Evolutionary conservation across 2,888 invertebrate genomes (phyloP), one percentile per base, ranked within the genome.

Genomic region (Eumacrocentrus americanus): DNA sequence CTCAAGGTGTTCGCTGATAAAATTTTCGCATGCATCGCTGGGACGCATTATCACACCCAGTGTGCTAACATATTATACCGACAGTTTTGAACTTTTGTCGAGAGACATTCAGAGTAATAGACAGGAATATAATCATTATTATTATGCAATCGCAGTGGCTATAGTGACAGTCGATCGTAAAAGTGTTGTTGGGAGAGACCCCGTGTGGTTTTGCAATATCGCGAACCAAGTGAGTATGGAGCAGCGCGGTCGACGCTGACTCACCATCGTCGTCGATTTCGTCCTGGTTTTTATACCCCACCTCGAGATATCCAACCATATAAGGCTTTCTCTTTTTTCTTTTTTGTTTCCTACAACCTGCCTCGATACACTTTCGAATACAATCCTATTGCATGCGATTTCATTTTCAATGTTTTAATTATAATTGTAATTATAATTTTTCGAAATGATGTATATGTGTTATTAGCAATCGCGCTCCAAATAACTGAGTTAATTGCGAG

Each of bases 301-400:
- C 14, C 20, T 35, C 16, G 1, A 48, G 23, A 47, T 22, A 48
- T 48, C 47, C 37, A 18, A 29, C 51, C 58, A 35, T 58, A 51
- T 44, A 58, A 42, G 58, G 58, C 58, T 58, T 58, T 58, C 55
- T 44, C 50, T 51, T 60, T 37, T 48, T 54, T 48, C 47, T 50
- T 20, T 22, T 23, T 48, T 44, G 3, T 50, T 54, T 34, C 29
- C 18, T 18, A n/a, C 22, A 25, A 12, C 12, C 42, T 54, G 11
- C 11, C 12, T 44, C 46, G 46, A 25, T 46, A 46, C 9, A 29
- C 46, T 23, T 46, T 46, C 46, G 20, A 46, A 46, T 46, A 22
- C 2, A 2, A n/a, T n/a, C n/a, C n/a, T n/a, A n/a, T n/a, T n/a
- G n/a, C 6, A 7, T 25, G 29, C 29, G 29, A 29, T 4, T 29